Conservation (phyloP, 1,140 invertebrate genomes). For the Pantala flavescens region DNA sequence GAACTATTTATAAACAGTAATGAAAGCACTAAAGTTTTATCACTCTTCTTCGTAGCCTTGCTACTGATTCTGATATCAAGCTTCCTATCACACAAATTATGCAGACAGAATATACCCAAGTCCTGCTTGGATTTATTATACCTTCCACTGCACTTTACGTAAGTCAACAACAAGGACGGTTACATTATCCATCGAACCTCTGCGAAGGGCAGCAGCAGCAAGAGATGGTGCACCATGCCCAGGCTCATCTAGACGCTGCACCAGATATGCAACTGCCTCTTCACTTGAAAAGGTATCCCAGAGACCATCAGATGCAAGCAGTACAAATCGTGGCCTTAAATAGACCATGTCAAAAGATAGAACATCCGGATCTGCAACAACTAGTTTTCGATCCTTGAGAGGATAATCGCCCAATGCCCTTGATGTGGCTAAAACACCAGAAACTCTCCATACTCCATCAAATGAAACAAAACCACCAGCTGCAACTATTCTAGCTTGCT, state of each 20-base stretch:
- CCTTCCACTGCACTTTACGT: constrained; percentile 41
- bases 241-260: constrained; percentile 68
- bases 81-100: no score
- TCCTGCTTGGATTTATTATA: not conserved
- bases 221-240: constrained; percentile 83
- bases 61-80: no score
- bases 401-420: constrained; percentile 90
- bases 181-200: constrained; percentile 91
- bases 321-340: constrained; percentile 76
- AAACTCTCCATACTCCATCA: constrained; percentile 93
- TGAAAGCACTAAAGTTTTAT: not conserved
- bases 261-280: constrained; percentile 80
- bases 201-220: constrained; percentile 78
- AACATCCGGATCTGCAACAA: constrained; percentile 92
- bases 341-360: constrained; percentile 80
- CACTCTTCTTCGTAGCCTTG: no score
- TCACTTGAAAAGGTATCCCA: constrained; percentile 95
- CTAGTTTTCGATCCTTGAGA: constrained; percentile 83
- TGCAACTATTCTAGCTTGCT: constrained; percentile 77
- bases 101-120: no score
- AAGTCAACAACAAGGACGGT: constrained; percentile 88
- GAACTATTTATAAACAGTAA: not conserved
- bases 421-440: constrained; percentile 90
- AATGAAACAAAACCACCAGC: constrained; percentile 89
- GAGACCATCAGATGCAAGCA: constrained; percentile 88